Evolutionary conservation across 2,113 vertebrate species (phyloP), one percentile per base, ranked within the genome.

Genomic region (Bucco capensis): DNA sequence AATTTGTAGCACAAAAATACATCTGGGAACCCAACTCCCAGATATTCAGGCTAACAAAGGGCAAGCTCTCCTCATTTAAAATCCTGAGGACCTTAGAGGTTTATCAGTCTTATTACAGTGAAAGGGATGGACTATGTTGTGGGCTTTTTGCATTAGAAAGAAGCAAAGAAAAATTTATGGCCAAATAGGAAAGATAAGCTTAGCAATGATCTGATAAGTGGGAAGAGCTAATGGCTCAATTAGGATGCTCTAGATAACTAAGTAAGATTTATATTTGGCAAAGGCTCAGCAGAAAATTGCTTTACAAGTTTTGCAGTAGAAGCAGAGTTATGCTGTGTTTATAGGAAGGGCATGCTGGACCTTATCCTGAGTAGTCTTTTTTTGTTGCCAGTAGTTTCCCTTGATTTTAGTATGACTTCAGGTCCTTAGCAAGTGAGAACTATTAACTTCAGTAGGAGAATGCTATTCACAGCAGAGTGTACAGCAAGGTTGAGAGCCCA

Each of bases 201-300:
- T 14, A 72, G 13, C 9, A 90, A 60, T 31, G 49, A 88, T 91
- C 66, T 90, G 87, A 72, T 89, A 93, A 84, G 21, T 49, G 33
- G 15, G 27, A 90, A 87, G 23, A 92, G 44, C 56, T 90, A 88
- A 90, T 74, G 83, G 89, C 53, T 66, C 35, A 47, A 61, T 86
- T 93, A 77, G 83, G 54, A 21, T 60, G 57, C 33, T 90, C 21
- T 79, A 73, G 88, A 88, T 92, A 95, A 65, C 49, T 69, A 75
- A 80, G 30, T 12, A 71, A 89, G 88, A 90, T 90, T 81, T 90
- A 25, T 70, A 61, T 86, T 88, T 95, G 80, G 70, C 57, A 78
- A 94, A 86, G 18, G 9, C 65, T 86, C 53, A 90, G 65, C 23
- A 86, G 53, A 90, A 94, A 90, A 78, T 47, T 61, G 10, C 49